Evolutionary conservation across 1,140 invertebrate species (phyloP).

Genomic region (Listronotus bonariensis): DNA sequence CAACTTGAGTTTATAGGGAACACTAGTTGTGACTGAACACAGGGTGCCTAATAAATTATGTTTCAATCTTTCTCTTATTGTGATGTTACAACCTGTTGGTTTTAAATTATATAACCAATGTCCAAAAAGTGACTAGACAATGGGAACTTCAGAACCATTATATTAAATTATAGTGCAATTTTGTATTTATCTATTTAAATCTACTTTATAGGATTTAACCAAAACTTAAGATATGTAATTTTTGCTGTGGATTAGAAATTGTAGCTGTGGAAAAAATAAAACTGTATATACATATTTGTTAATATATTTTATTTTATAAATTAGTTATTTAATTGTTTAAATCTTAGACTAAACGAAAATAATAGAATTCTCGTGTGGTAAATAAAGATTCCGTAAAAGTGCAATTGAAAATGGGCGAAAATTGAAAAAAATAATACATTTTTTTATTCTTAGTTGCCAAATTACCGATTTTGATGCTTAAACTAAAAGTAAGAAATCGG

Average conservation of each 20-base stretch:
- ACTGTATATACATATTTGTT: slow-evolving; percentile 21
- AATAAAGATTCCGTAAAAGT: too few relatives aligned
- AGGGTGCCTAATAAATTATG: slow-evolving; percentile 45
- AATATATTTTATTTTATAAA: slow-evolving; percentile 28
- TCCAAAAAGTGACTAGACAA: slow-evolving; percentile 2
- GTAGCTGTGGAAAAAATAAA: slow-evolving; percentile 22
- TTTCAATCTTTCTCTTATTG: slow-evolving; percentile 16
- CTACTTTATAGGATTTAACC: slow-evolving; percentile 8
- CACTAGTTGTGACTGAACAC: slow-evolving; percentile 33
- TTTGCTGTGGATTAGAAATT: slow-evolving; percentile 15
- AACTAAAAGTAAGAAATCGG: too few relatives aligned
- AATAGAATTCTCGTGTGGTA: too few relatives aligned
- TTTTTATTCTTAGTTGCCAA: too few relatives aligned
- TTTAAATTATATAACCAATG: slow-evolving; percentile 14
- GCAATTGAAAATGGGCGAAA: too few relatives aligned
- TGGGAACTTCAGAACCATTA: background rate
- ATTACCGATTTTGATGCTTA: too few relatives aligned
- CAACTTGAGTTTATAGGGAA: slow-evolving; percentile 29
- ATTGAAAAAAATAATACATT: too few relatives aligned
- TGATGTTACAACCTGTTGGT: slow-evolving; percentile 13
- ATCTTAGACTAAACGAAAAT: too few relatives aligned
- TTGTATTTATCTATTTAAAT: slow-evolving; percentile 22
- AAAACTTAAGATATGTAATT: slow-evolving; percentile 10
- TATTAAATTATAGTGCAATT: slow-evolving; percentile 22
- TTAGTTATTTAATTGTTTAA: too few relatives aligned